Conservation (phyloP, 2,113 vertebrate genomes). For the Triplophysa siluroides region DNA sequence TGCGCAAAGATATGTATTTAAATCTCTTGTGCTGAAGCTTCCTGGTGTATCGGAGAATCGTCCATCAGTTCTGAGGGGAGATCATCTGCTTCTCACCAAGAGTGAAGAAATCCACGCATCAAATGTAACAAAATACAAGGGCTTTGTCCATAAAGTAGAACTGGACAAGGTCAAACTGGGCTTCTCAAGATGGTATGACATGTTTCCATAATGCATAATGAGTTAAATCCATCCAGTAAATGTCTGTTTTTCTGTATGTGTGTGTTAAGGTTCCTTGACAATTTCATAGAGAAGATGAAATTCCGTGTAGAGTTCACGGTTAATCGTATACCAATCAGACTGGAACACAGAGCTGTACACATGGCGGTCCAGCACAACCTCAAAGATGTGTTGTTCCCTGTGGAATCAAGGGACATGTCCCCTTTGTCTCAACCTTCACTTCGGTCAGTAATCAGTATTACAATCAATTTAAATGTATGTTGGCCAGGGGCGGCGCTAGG, state of each 20-base stretch:
- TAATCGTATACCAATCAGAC: conserved; percentile 74
- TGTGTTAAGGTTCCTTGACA: conserved; percentile 70
- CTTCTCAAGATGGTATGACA: conserved; percentile 65
- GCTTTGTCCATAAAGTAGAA: conserved; percentile 70
- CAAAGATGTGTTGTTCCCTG: conserved; percentile 68
- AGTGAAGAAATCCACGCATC: conserved; percentile 42
- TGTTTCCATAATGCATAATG: background rate
- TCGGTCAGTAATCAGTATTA: conserved; percentile 52
- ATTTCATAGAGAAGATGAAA: conserved; percentile 77
- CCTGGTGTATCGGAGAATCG: conserved; percentile 88
- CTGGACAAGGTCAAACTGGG: conserved; percentile 67
- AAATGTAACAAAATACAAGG: conserved; percentile 16
- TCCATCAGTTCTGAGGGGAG: conserved; percentile 86
- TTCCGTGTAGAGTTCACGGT: conserved; percentile 88
- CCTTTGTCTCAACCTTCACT: conserved; percentile 38
- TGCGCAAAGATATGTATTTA: background rate
- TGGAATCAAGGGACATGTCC: background rate
- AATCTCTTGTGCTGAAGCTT: background rate
- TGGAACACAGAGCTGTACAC: conserved; percentile 83
- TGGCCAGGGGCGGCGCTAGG: background rate
- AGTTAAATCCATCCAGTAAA: background rate
- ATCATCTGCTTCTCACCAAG: conserved; percentile 77
- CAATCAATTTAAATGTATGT: background rate
- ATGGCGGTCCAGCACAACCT: conserved; percentile 63
- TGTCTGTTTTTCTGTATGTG: background rate